Percentiles rank a stretch among this genome's conserved stretches.
phyloP scores from a whole-genome alignment of 2,113 vertebrate species.

The Vimba vimba region DNA sequence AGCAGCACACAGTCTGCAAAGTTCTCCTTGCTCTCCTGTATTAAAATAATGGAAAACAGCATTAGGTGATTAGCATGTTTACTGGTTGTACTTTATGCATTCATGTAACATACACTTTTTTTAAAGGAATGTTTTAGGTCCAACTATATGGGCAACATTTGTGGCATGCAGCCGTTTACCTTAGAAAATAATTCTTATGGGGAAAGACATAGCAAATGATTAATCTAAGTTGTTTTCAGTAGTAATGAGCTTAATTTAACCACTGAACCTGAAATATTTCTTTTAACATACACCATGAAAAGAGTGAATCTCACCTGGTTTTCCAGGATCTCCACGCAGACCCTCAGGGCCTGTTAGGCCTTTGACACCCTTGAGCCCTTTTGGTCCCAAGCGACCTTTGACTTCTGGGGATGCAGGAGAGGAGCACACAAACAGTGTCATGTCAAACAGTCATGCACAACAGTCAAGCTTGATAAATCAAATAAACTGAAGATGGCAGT shows the following conservation, averaged over 20 bases:
- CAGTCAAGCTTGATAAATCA: not conserved
- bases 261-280: not conserved
- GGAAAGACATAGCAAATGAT: not conserved
- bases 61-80: not conserved
- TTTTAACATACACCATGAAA: not conserved
- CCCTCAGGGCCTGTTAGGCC: slow-evolving; percentile 61
- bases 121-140: not conserved
- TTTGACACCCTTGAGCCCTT: slow-evolving; percentile 56
- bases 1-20: slow-evolving; percentile 55
- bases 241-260: not conserved
- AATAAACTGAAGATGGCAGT: not conserved
- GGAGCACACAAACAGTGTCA: not conserved
- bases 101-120: not conserved
- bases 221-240: not conserved
- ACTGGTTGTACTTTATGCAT: not conserved
- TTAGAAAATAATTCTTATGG: not conserved
- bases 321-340: slow-evolving; percentile 56
- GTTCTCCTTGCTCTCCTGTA: slow-evolving; percentile 70
- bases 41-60: not conserved
- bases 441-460: too few relatives aligned
- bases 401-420: not conserved
- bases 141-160: not conserved
- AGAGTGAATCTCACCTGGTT: not conserved
- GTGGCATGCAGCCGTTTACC: not conserved
- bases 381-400: not conserved